Percentiles rank a stretch among this genome's conserved stretches.
These are phyloP conservation scores for Oryctolagus cuniculus DNA, from an alignment of 2,113 vertebrate genomes.

Conservation along the genomic window mOryCun1.1 NC_091450.1:12971001-12971500, in stretches of 20 bases:
- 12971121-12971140: not conserved
- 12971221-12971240: not conserved
- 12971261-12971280: not conserved
- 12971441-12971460: not conserved
- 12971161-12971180: not conserved
- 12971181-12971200: not conserved
- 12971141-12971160: not conserved
- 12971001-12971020: not conserved
- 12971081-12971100: not conserved
- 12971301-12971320: not conserved
- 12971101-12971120: constrained; percentile 9
- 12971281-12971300: not conserved
- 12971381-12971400: constrained; percentile 19
- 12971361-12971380: not conserved
- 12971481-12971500: constrained; percentile 9
- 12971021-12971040: not conserved
- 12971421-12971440: not conserved
- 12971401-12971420: not conserved
- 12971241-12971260: constrained; percentile 26
- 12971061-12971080: constrained; percentile 6
- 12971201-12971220: not conserved
- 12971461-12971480: constrained; percentile 48
- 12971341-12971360: not conserved
- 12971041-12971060: not conserved
- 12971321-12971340: not conserved